Percentiles rank a stretch among this genome's conserved stretches.
Evolutionary conservation across 53 echinoderm and acorn worm genomes (phyloP).

Genomic region (Stichopus horrens): DNA sequence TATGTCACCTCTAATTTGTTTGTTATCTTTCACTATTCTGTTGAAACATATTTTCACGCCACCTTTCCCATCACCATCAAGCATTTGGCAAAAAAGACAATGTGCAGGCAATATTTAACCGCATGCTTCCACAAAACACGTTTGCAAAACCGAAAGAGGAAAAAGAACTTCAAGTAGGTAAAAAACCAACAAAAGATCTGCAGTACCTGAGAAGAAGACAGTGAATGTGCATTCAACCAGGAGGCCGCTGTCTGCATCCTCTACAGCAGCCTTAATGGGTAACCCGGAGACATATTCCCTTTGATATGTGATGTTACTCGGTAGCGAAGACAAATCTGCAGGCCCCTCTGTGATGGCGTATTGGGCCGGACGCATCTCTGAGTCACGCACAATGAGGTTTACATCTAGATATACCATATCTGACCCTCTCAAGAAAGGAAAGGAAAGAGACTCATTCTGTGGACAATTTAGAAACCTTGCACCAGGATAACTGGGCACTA

Average conservation of each 20-base stretch:
- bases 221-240: constrained; percentile 26
- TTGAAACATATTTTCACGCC: neutral
- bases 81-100: neutral
- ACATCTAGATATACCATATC: constrained; percentile 24
- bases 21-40: neutral
- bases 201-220: constrained; percentile 37
- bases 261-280: constrained; percentile 13
- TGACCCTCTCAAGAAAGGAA: constrained; percentile 7
- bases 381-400: constrained; percentile 22
- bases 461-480: constrained; percentile 37
- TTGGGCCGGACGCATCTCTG: neutral
- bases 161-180: neutral
- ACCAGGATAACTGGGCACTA: neutral
- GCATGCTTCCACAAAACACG: neutral
- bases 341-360: constrained; percentile 25
- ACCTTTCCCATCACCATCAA: neutral
- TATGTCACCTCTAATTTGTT: neutral
- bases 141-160: neutral
- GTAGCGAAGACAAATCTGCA: neutral
- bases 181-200: neutral
- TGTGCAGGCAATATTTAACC: neutral
- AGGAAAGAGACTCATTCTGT: neutral
- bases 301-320: constrained; percentile 16
- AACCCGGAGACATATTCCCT: constrained; percentile 14
- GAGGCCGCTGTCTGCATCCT: constrained; percentile 14